Base-by-base conservation (phyloP, 2,888 invertebrate genomes). In the Oscheius myriophilus region DNA sequence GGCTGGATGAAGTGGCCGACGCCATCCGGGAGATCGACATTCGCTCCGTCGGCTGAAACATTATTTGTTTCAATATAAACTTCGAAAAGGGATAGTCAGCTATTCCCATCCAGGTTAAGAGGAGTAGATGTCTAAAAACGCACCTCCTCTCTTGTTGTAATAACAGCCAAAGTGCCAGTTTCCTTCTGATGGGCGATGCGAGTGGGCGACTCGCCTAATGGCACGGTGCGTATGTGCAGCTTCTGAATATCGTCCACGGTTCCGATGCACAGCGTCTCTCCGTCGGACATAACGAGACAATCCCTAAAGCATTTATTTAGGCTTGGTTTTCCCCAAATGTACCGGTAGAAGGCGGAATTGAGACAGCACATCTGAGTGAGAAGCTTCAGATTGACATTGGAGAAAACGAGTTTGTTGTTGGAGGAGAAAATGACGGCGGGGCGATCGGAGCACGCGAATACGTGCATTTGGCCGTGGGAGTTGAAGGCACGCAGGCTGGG, bases 301-400 rank as follows among this genome's bases (percentile, higher is more conserved):
- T 76, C 86, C 75, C 74, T 73, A 62, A 25, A 69, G 21, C n/a
- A 67, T 12, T n/a, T 23, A 52, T 69, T 11, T 49, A 7, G n/a
- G 23, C 25, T 9, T 16, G 0, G 16, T 16, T 46, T 25, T 16
- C 45, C 1, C 2, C 9, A 16, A 33, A 9, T 43, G 51, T 21
- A 79, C 72, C 94, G 93, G 88, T 96, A 98, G 0, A 94, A 93
- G 84, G 93, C 92, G 0, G 97, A 93, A 88, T 97, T 95, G 23
- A 98, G 89, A 0, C 95, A 94, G 88, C 97, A 97, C 95, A 98
- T 97, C 86, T 96, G 95, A 84, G 94, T 94, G 0, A 98, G 89
- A 76, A 89, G 87, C 71, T 87, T 87, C 67, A 89, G 78, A 81
- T 89, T 89, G 54, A 89, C 89, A 79, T 89, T 89, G 42, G 89